Percentiles rank a stretch among this genome's conserved stretches.
Evolutionary conservation across 2,113 vertebrate genomes (phyloP).

Genomic region (Sterrhoptilus dennistouni): DNA sequence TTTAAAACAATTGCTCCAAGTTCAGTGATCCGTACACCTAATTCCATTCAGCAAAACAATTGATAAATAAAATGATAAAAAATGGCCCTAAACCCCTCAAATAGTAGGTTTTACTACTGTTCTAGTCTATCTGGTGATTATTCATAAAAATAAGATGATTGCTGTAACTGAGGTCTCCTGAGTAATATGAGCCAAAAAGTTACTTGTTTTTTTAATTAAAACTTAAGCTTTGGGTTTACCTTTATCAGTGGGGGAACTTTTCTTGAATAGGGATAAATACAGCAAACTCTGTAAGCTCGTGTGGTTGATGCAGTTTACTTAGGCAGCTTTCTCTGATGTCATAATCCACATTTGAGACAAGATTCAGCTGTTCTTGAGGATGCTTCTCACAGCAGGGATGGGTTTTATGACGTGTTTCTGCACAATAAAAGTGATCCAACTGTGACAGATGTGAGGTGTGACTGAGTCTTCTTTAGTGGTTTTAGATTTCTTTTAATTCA

Average conservation of each 20-base stretch:
- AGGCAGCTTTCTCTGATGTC: neutral
- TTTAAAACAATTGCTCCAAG: neutral
- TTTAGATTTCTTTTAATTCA: neutral
- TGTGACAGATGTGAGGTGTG: neutral
- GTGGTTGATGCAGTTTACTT: neutral
- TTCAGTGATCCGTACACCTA: neutral
- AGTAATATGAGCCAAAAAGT: neutral
- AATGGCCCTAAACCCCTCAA: accelerated
- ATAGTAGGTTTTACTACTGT: neutral
- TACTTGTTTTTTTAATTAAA: neutral
- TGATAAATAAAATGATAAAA: neutral
- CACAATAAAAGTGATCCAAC: neutral
- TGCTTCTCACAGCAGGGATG: neutral
- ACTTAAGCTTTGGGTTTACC: neutral
- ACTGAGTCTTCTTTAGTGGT: neutral
- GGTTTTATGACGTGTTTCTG: neutral
- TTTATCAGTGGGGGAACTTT: neutral
- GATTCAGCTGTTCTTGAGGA: neutral
- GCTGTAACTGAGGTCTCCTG: neutral
- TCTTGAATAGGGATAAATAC: neutral
- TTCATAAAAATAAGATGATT: neutral
- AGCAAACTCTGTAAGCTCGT: neutral
- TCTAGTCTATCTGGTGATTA: neutral
- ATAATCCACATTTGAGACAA: neutral
- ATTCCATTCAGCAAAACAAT: neutral